phyloP scores from a whole-genome alignment of 1,140 invertebrate genomes.

The Zaprionus tsacasi region DNA sequence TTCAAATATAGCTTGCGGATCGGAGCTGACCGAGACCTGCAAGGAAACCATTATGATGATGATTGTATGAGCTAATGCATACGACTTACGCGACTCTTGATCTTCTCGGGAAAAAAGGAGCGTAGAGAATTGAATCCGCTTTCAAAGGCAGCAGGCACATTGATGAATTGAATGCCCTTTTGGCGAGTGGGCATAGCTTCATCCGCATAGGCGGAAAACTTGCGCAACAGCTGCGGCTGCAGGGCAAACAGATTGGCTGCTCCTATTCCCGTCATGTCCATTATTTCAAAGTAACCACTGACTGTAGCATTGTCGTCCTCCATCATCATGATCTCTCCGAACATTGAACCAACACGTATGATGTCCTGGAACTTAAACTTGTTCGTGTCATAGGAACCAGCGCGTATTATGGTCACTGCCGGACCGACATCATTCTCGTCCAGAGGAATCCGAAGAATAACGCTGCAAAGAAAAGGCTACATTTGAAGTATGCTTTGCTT shows the following conservation, averaged over 20 bases:
- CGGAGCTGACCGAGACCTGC: conserved; percentile 57
- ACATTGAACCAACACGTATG: conserved; percentile 66
- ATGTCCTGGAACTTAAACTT: conserved; percentile 66
- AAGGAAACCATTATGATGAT: not conserved
- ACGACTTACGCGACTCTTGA: conserved; percentile 49
- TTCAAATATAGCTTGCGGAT: conserved; percentile 82
- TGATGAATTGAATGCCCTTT: conserved; percentile 85
- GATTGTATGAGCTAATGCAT: not conserved
- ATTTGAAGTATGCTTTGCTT: not conserved
- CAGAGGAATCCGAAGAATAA: conserved; percentile 57
- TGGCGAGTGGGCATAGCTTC: conserved; percentile 85
- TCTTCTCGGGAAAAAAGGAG: conserved; percentile 74
- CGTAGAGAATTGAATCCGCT: conserved; percentile 84
- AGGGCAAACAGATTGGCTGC: conserved; percentile 84
- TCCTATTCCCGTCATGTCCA: conserved; percentile 83
- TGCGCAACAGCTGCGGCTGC: conserved; percentile 84
- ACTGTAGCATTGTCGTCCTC: conserved; percentile 77
- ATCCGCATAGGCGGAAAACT: conserved; percentile 84
- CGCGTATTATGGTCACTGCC: conserved; percentile 81
- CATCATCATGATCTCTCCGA: conserved; percentile 73
- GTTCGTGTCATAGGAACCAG: conserved; percentile 58
- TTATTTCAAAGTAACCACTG: conserved; percentile 68
- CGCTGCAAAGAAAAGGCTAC: conserved; percentile 26
- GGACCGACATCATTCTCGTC: conserved; percentile 66
- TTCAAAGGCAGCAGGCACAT: conserved; percentile 84